These are phyloP conservation scores for Cyprinodon brontotheroides DNA, from an alignment of 2,113 vertebrate genomes.

Conservation along the genomic window DNA sequence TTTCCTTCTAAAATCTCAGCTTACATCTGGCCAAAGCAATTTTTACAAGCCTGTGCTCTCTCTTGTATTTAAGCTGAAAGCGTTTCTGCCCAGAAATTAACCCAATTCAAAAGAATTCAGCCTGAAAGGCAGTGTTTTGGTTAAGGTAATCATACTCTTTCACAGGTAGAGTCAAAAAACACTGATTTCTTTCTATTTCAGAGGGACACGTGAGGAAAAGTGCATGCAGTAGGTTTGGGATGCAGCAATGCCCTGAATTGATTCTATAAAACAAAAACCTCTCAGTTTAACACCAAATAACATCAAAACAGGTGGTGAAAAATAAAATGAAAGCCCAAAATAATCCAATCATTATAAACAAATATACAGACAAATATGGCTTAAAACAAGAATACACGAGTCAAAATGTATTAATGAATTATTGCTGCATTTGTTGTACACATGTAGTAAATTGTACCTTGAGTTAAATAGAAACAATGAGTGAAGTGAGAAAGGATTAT, in stretches of 20 bases:
- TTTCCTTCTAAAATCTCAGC: not conserved
- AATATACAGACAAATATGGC: not conserved
- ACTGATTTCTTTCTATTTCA: not conserved
- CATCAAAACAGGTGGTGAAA: not conserved
- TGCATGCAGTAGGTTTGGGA: not conserved
- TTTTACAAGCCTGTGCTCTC: not conserved
- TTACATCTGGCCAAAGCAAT: not conserved
- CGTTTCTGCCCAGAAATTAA: not conserved
- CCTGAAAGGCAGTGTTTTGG: not conserved
- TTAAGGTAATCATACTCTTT: not conserved
- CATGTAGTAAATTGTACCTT: not conserved
- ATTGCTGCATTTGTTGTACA: not conserved
- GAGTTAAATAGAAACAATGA: not conserved
- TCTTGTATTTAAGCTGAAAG: not conserved
- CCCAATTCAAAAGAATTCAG: not conserved
- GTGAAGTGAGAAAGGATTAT: not conserved
- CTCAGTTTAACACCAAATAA: not conserved
- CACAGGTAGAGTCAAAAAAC: not conserved
- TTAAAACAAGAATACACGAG: not conserved
- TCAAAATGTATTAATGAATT: not conserved
- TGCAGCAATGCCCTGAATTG: not conserved
- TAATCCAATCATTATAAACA: not conserved
- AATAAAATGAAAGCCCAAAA: not conserved
- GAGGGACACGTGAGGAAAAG: not conserved
- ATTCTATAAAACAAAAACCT: not conserved